Evolutionary conservation across 2,888 invertebrate species (phyloP), one percentile per base, ranked within the genome.

Genomic region (Gisinianus flammeolus): DNA sequence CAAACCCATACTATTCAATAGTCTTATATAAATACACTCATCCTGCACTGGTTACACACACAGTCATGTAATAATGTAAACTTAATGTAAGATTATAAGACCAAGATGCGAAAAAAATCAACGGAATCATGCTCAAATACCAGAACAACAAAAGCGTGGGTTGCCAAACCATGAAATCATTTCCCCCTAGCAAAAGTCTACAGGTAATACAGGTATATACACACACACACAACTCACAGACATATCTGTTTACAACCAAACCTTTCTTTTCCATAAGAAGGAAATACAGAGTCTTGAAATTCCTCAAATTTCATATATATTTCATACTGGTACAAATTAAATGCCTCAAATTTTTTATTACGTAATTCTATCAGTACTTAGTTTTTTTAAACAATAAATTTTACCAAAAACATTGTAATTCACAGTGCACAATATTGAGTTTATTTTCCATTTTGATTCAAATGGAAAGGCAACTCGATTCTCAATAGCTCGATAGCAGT

Each of bases 101-200:
- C 16, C 19, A 64, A 74, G 74, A 74, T 67, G 74, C 19, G 33
- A 73, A 52, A 35, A 68, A 71, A 74, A 74, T 52, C 19, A 35
- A 74, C 62, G 74, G 74, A 74, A 66, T 74, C 74, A 74, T 74
- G 74, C 74, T 74, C 64, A 66, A 74, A 35, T 64, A 52, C 74
- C 74, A 74, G 74, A 74, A 74, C 74, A 66, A 74, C 44, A 64
- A 74, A 74, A n/a, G 52, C 66, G 66, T 44, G 44, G 67, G 19
- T 74, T 74, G 74, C 52, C 30, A 66, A 44, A 74, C 74, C 74
- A 74, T 74, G 74, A 74, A 74, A 74, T 74, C 52, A 44, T 54
- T 74, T 52, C 54, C 54, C 71, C 22, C 56, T 44, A 58, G 56
- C 24, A 2, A n/a, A 56, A 19, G 56, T 19, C 12, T 10, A 22